Evolutionary conservation across 2,113 vertebrate species (phyloP).

Genomic region (Rhynchomys soricoides): DNA sequence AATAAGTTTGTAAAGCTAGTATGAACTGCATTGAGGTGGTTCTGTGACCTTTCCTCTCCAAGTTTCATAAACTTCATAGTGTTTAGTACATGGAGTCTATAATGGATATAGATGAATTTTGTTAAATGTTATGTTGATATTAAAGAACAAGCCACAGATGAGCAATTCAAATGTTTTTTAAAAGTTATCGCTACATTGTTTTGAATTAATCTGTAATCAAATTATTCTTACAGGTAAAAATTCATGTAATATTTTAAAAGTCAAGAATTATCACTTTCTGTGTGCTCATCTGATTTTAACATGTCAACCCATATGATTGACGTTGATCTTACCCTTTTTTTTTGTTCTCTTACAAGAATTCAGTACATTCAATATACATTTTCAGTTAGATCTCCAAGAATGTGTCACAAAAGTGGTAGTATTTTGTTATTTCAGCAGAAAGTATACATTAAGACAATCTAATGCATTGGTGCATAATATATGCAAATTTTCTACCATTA

Average conservation of each 20-base stretch:
- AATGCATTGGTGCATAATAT: not conserved
- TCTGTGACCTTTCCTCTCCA: not conserved
- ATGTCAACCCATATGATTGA: not conserved
- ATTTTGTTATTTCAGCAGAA: slow-evolving; percentile 31
- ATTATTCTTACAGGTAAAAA: not conserved
- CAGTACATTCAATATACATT: not conserved
- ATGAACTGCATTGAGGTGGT: not conserved
- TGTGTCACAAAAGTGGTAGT: not conserved
- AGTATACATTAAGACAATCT: not conserved
- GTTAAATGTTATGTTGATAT: not conserved
- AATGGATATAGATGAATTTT: not conserved
- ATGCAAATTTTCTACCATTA: not conserved
- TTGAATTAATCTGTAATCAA: not conserved
- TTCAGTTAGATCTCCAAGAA: slow-evolving; percentile 22
- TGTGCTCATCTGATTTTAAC: not conserved
- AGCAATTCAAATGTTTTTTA: slow-evolving; percentile 17
- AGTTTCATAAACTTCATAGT: not conserved
- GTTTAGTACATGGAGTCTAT: not conserved
- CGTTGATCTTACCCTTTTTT: not conserved
- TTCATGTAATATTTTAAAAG: slow-evolving; percentile 21
- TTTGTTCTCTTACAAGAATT: not conserved
- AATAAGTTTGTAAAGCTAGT: not conserved
- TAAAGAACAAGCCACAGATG: not conserved
- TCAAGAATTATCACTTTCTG: not conserved
- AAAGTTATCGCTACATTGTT: not conserved